Percentiles rank a stretch among this genome's conserved stretches.
Conservation (phyloP, 53 echinoderm and acorn worm genomes). For the Arbacia lixula region DNA sequence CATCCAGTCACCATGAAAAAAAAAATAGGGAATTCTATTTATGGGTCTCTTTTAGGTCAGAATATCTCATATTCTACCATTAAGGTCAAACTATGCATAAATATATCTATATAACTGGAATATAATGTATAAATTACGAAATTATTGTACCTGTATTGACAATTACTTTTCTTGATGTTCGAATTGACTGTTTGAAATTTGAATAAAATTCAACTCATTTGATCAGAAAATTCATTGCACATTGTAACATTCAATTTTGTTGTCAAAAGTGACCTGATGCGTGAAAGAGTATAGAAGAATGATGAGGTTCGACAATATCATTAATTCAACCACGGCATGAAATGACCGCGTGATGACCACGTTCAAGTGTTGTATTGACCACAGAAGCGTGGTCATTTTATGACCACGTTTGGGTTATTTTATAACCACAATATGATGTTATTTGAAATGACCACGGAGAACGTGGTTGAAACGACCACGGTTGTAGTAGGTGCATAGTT, state of each 20-base stretch:
- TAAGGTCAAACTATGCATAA: too few relatives aligned
- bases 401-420: slow-evolving; percentile 41
- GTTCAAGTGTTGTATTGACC: slow-evolving; percentile 19
- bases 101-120: too few relatives aligned
- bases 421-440: slow-evolving; percentile 16
- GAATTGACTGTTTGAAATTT: slow-evolving; percentile 26
- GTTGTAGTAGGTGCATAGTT: slow-evolving; percentile 52
- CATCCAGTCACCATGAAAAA: too few relatives aligned
- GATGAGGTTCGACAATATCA: slow-evolving; percentile 27
- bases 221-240: slow-evolving; percentile 9
- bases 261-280: slow-evolving; percentile 17
- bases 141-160: too few relatives aligned
- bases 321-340: slow-evolving; percentile 40
- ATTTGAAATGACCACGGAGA: slow-evolving; percentile 34
- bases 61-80: too few relatives aligned
- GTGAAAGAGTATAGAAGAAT: slow-evolving; percentile 20
- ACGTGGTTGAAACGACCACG: slow-evolving; percentile 21
- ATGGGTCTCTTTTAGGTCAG: too few relatives aligned
- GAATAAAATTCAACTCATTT: slow-evolving; percentile 20
- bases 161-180: slow-evolving; percentile 21
- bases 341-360: slow-evolving; percentile 36
- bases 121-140: too few relatives aligned
- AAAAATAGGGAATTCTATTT: too few relatives aligned
- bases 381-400: slow-evolving; percentile 19
- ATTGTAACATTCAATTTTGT: not conserved